A percentile compares a stretch with the other conserved stretches of the same genome.
phyloP scores from a whole-genome alignment of 2,888 invertebrate species.

The Apamea anceps region DNA sequence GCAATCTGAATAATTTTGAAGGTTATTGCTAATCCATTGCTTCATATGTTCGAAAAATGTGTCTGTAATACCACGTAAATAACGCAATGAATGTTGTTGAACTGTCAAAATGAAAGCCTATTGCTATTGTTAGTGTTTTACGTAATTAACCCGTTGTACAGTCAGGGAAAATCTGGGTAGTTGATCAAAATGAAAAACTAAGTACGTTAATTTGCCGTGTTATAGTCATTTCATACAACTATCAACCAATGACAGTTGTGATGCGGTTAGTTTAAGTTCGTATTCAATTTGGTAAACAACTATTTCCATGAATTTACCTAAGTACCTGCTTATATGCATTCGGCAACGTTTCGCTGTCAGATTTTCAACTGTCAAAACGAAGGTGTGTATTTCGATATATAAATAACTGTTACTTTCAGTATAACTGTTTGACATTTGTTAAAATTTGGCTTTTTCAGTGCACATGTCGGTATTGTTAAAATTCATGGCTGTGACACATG shows the following conservation, averaged over 20 bases:
- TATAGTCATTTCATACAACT: background rate
- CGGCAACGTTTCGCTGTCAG: background rate
- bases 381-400: background rate
- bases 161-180: background rate
- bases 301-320: background rate
- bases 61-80: too few relatives aligned
- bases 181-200: background rate
- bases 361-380: background rate
- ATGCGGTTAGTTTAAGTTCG: background rate
- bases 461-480: background rate
- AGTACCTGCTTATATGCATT: background rate
- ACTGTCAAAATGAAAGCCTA: too few relatives aligned
- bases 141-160: too few relatives aligned
- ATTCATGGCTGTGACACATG: background rate
- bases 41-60: too few relatives aligned
- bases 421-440: background rate
- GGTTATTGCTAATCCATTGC: too few relatives aligned
- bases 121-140: too few relatives aligned
- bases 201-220: too few relatives aligned
- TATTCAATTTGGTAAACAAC: background rate
- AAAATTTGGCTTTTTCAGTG: constrained; percentile 1
- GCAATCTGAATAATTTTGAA: too few relatives aligned
- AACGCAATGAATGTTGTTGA: too few relatives aligned
- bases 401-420: too few relatives aligned
- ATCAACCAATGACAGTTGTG: background rate